Evolutionary conservation across 2,888 invertebrate genomes (phyloP).

Genomic region (Electrophaes corylata): DNA sequence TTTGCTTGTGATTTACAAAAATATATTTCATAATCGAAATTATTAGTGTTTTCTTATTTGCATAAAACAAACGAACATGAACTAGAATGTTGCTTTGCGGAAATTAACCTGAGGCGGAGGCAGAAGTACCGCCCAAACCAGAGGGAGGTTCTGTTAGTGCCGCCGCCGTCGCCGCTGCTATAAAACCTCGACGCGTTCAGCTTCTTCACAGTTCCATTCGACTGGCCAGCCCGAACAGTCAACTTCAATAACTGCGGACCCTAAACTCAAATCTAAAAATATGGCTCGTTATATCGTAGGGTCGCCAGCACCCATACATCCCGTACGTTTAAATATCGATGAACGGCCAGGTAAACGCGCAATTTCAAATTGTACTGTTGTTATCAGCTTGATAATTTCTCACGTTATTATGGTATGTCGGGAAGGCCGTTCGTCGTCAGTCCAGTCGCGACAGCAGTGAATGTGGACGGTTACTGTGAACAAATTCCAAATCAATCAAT

Average conservation of each 20-base stretch:
- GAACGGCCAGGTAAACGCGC: constrained; percentile 15
- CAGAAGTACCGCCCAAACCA: constrained; percentile 4
- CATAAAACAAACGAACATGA: no score
- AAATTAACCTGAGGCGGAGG: background rate
- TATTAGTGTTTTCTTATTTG: no score
- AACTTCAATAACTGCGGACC: background rate
- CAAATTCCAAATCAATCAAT: constrained; percentile 13
- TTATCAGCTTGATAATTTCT: constrained; percentile 46
- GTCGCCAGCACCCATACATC: background rate
- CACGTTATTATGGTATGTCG: constrained; percentile 64
- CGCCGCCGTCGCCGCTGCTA: background rate
- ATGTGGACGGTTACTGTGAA: constrained; percentile 27
- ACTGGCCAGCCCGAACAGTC: constrained; percentile 7
- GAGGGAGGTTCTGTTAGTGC: background rate
- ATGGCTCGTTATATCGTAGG: constrained; percentile 11
- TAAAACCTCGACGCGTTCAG: constrained; percentile 5
- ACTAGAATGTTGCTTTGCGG: background rate
- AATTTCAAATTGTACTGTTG: constrained; percentile 6
- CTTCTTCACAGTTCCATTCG: constrained; percentile 9
- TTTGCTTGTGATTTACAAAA: no score
- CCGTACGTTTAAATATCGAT: constrained; percentile 11
- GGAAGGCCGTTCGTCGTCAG: background rate
- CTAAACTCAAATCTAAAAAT: background rate
- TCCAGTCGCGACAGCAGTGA: constrained; percentile 39
- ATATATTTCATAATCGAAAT: no score